Base-by-base conservation (phyloP, 2,113 vertebrate genomes). In the Pontoporia blainvillei region DNA sequence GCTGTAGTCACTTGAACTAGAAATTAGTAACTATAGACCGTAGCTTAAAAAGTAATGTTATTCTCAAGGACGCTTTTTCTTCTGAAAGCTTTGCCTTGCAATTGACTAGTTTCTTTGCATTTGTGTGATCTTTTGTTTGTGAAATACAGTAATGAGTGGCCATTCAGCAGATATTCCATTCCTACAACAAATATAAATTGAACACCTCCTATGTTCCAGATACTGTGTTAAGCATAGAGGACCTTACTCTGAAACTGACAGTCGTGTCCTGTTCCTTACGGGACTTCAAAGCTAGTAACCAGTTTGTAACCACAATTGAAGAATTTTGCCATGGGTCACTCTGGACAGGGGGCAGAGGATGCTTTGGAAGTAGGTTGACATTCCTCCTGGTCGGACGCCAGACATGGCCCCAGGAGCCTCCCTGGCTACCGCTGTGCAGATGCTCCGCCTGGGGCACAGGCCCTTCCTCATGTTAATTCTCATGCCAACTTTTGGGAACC, bases 401-500 rank as follows among this genome's bases (percentile, higher is more conserved):
- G 36, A 39, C 20, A 9, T 79, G 76, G 72, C 44, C 49, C 41
- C 27, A 12, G 1, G 1, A 15, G 29, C 31, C 31, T 61, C 27
- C 71, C 21, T 31, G 20, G 10, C 13, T 29, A 11, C 39, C 0
- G 11, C 18, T 49, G 41, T 1, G 61, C 44, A 23, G 2, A 11
- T 10, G 41, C 46, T 78, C 29, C 0, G 5, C 36, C 31, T 1
- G 36, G 46, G 61, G 44, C 17, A 29, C 49, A 29, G 41, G 85
- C 29, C 62, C 34, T 27, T 49, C 59, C 14, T 67, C n/a, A 3
- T 14, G 41, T 44, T 36, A 17, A n/a, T 86, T 59, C 75, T 46
- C 46, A 21, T 18, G 86, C 96, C 96, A 95, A 83, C 46, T 64
- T 91, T 93, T 46, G 44, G 72, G 89, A 97, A 95, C 62, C 86